These are phyloP conservation scores for Otolemur garnettii DNA, from an alignment of 2,113 vertebrate genomes.

Conservation along the genomic window DNA sequence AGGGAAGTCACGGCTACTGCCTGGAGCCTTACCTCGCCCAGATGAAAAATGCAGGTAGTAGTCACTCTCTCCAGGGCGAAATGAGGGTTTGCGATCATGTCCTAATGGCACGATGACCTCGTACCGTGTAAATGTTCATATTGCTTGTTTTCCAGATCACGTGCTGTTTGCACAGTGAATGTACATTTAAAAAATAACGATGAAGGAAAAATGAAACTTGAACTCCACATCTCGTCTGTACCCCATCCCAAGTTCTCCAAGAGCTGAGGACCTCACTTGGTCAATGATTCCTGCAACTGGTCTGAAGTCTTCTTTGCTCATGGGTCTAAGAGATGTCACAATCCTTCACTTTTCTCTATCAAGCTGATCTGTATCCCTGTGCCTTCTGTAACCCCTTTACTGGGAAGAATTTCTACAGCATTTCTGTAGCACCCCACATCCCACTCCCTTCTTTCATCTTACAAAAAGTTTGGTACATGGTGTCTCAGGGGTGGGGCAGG, in stretches of 20 bases:
- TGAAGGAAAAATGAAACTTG: background rate
- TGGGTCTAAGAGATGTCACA: background rate
- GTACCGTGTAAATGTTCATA: fast-evolving
- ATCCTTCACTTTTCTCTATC: background rate
- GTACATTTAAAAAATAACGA: background rate
- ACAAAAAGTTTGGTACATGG: background rate
- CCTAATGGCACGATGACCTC: background rate
- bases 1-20: fast-evolving
- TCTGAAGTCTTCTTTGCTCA: background rate
- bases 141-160: background rate
- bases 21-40: background rate
- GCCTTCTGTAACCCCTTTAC: background rate
- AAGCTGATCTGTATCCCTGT: background rate
- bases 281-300: background rate
- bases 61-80: no score
- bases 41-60: background rate
- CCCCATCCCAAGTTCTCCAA: background rate
- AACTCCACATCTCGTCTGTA: background rate
- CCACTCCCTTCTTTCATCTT: background rate
- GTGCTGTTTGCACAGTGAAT: background rate
- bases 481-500: background rate
- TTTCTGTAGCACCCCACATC: background rate
- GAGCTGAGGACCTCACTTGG: background rate
- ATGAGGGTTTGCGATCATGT: no score
- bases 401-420: background rate